Evolutionary conservation across 1,140 invertebrate species (phyloP), one percentile per base, ranked within the genome.

Genomic region (Ceratosolen fusciceps): DNA sequence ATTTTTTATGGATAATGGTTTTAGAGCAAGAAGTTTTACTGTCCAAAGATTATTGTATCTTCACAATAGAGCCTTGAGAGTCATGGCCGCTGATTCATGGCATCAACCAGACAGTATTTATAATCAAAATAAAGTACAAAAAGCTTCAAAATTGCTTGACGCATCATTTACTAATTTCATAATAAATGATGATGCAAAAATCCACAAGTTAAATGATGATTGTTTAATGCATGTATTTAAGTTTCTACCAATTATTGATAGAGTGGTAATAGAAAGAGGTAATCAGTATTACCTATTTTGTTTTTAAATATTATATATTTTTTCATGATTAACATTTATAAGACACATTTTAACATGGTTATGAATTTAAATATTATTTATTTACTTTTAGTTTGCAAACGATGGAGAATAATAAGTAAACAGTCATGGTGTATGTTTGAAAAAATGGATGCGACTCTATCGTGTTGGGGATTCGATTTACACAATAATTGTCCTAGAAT

Each of bases 91-190:
- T 14, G 88, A 90, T 79, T 86, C 88, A 34, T 90, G 89, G 89
- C 88, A 90, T 82, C 89, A 90, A 77, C 89, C 89, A 16, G 88
- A 89, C 43, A 88, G 81, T 58, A 80, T 86, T 58, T 86, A 88
- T 77, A 84, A 86, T 82, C 84, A 83, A 82, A 83, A 82, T 67
- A 86, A 74, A 65, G 37, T 43, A 47, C 39, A 49, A 49, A 85
- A 80, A 74, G 76, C 72, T 14, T 26, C 47, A 21, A 77, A 74
- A 47, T 29, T 2, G 37, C 58, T 26, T 2, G 47, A 79, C n/a
- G 82, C 52, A 74, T 34, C 54, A 24, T 31, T 10, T 1, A 74
- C 73, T 29, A 82, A 82, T 54, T 82, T 79, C 31, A n/a, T 72
- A 49, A 67, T 82, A 68, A 81, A 85, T 73, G 82, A 84, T 43